phyloP scores from a whole-genome alignment of 2,888 invertebrate genomes.

The Cryptosula pallasiana region DNA sequence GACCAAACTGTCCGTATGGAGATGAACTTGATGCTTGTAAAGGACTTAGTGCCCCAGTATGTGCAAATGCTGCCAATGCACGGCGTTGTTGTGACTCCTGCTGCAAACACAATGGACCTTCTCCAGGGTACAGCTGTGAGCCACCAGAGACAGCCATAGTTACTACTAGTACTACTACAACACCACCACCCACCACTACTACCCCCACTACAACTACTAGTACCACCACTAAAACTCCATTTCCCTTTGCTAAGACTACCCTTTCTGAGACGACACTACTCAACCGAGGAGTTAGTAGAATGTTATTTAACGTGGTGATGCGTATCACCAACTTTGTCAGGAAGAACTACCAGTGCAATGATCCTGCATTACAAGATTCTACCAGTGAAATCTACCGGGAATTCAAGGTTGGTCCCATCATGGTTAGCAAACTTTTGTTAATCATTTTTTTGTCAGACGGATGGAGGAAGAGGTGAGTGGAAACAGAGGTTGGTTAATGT shows the following conservation, averaged over 20 bases:
- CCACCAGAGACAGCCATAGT: background rate
- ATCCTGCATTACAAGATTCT: no score
- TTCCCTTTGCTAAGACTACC: background rate
- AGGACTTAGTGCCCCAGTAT: no score
- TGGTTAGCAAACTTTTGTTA: no score
- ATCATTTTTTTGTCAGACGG: no score
- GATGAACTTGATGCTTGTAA: background rate
- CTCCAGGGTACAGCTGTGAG: background rate
- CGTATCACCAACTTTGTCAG: no score
- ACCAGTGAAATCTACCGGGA: no score
- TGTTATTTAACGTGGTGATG: no score
- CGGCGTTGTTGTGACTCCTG: background rate
- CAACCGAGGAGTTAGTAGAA: no score
- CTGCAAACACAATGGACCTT: background rate
- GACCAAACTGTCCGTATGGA: slow-evolving; percentile 11
- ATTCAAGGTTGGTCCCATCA: no score
- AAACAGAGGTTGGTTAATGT: no score
- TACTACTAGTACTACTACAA: background rate
- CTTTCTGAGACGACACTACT: background rate
- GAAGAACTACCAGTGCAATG: no score
- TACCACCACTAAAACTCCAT: background rate
- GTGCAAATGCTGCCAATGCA: background rate
- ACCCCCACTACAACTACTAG: background rate
- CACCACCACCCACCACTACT: background rate
- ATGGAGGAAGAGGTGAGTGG: no score